phyloP scores from a whole-genome alignment of 1,140 invertebrate genomes.

The Phthorimaea operculella region DNA sequence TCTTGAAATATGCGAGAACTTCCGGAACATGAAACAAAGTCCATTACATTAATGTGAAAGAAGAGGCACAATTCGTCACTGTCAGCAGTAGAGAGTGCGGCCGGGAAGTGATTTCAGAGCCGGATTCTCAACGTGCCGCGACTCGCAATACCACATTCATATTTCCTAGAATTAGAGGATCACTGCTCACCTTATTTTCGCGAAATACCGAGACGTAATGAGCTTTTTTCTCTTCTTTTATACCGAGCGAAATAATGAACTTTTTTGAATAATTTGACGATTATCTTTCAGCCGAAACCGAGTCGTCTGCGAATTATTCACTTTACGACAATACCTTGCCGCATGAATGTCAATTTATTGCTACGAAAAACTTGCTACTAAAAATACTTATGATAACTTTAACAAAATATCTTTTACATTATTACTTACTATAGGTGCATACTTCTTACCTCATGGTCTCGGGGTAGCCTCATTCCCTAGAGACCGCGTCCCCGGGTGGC shows the following conservation, averaged over 20 bases:
- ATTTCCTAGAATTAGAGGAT: slow-evolving; percentile 40
- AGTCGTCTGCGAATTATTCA: not conserved
- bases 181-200: no score
- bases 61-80: slow-evolving; percentile 58
- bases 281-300: not conserved
- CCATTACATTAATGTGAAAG: slow-evolving; percentile 62
- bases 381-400: no score
- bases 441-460: no score
- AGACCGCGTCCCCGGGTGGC: no score
- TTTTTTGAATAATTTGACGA: not conserved
- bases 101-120: slow-evolving; percentile 54
- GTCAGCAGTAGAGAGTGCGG: slow-evolving; percentile 34
- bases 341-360: slow-evolving; percentile 1
- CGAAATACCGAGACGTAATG: no score
- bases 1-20: slow-evolving; percentile 46
- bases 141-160: slow-evolving; percentile 32
- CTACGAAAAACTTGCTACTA: not conserved
- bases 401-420: no score
- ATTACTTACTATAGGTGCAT: no score
- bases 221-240: no score
- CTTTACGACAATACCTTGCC: not conserved
- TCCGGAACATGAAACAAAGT: slow-evolving; percentile 57
- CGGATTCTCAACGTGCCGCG: slow-evolving; percentile 49
- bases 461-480: no score
- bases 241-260: no score